Percentiles rank a stretch among this genome's conserved stretches.
phyloP scores from a whole-genome alignment of 92 coral and sea anemone species.

The Umimayanthus kanabou region DNA sequence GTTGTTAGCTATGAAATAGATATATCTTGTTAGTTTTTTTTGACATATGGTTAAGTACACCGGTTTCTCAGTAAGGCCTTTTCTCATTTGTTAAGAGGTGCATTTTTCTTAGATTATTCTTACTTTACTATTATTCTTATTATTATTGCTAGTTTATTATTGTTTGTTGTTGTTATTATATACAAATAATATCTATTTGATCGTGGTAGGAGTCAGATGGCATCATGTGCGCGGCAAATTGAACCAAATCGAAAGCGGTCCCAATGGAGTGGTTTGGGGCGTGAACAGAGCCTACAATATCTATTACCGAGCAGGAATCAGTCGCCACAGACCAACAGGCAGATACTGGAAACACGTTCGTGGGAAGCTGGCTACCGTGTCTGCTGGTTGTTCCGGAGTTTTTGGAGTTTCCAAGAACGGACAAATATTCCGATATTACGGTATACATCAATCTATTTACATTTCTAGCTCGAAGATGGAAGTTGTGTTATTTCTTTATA shows the following conservation, averaged over 20 bases:
- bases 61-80: neutral
- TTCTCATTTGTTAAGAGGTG: too few species aligned
- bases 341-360: conserved; percentile 24
- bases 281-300: conserved; percentile 21
- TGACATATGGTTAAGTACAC: neutral
- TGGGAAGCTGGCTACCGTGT: conserved; percentile 3
- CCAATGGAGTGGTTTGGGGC: conserved; percentile 46
- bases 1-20: neutral
- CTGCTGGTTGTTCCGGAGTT: conserved; percentile 28
- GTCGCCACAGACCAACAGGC: conserved; percentile 26
- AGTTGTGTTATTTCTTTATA: too few species aligned
- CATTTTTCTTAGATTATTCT: neutral
- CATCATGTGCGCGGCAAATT: conserved; percentile 17
- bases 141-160: too few species aligned
- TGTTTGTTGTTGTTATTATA: neutral
- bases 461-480: neutral
- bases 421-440: conserved; percentile 27
- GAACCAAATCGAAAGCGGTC: conserved; percentile 44
- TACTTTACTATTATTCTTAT: neutral
- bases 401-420: conserved; percentile 19
- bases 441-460: neutral
- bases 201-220: conserved; percentile 29
- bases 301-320: conserved; percentile 42
- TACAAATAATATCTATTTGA: neutral
- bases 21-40: neutral